Base-by-base conservation (phyloP, 1,140 invertebrate genomes). In the Penaeus indicus region DNA sequence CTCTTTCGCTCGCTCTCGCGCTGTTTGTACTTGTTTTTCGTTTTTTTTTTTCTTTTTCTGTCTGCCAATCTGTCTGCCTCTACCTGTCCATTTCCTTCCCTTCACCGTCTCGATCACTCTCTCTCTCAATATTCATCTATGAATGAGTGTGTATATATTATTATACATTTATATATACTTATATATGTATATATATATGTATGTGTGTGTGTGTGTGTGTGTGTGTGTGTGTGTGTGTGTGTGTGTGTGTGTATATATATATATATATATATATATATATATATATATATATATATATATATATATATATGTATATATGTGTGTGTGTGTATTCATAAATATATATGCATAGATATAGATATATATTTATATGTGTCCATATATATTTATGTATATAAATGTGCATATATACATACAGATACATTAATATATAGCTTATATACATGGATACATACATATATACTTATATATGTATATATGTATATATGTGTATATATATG, bases 401-500 rank as follows among this genome's bases (percentile, higher is more conserved):
- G 22, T 69, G 22, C 8, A 69, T 69, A 22, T 69, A 69, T 69
- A 22, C 22, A 69, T 22, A 22, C 22, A 69, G 10, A 22, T 69
- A 4, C 22, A 69, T 69, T 16, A 11, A 69, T 69, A 69, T 69
- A 16, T 18, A 69, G 11, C 11, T 1, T 54, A 54, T 54, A 54
- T 54, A 54, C 11, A 54, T 13, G 11, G 0, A 54, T 13, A 54
- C 8, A 54, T 54, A 54, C 11, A 54, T 54, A 54, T 72, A 72
- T 72, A 72, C 22, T 22, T 72, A 72, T 72, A 72, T 72, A 72
- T 72, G n/a, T 72, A 72, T 72, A 72, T 72, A n/a, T 72, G 16
- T 72, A 72, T 67, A 72, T 72, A 72, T 72, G 32, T 72, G 32
- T 72, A n/a, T 72, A 72, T n/a, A 72, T 72, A 72, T 72, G n/a